Evolutionary conservation across 2,113 vertebrate genomes (phyloP), one percentile per base, ranked within the genome.

Genomic region (Actinemys pallida): DNA sequence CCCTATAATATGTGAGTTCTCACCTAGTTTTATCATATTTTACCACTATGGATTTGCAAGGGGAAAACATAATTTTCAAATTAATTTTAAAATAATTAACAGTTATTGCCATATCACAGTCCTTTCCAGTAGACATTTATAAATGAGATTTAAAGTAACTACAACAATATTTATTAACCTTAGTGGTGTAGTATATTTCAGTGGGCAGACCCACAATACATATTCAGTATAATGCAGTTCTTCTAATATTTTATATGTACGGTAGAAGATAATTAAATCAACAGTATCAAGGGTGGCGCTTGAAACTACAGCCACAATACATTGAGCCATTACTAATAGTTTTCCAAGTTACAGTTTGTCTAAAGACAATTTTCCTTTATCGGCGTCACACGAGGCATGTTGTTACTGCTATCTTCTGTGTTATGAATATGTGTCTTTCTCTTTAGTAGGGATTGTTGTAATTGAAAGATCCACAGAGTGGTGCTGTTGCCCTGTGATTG

Each of bases 391-490:
- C 10, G 54, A 75, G 35, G 90, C 8, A 80, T 54, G 24, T 27
- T 82, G 75, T 89, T 79, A 16, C 62, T 90, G 2, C 27, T 79
- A 3, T 79, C 3, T 56, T 2, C 1, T 90, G 0, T 76, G 10
- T 45, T 56, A 50, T 59, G 45, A 39, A 57, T 9, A 0, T 47
- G 31, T 75, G 42, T 4, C 25, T 52, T 81, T 39, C 57, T 54
- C 22, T 82, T 92, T 11, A 14, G 14, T 10, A 35, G 31, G 8
- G n/a, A 25, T 25, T 93, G 39, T 76, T 92, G 86, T 90, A 19
- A 83, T 54, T 93, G 20, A 16, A 80, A 85, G 22, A 65, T 87
- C 98, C 98, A 98, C 98, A 94, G 35, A 59, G 98, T 97, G 98
- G 98, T 82, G 96, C 97, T 98, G 91, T 97, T 96, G 96, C 54